Evolutionary conservation across 2,888 invertebrate genomes (phyloP).

Genomic region (Achlya flavicornis): DNA sequence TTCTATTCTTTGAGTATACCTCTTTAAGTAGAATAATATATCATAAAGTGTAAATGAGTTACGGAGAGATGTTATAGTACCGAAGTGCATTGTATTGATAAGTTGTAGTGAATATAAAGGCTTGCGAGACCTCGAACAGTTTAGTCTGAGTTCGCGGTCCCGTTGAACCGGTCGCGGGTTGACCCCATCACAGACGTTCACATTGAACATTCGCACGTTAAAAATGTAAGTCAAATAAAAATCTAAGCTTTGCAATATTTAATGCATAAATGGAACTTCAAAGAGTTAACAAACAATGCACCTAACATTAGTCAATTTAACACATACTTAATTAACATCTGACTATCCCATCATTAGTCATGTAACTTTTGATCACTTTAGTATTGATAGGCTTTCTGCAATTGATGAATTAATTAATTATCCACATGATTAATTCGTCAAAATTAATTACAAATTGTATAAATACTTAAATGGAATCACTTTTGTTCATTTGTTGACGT

Average conservation of each 20-base stretch:
- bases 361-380: too few species aligned
- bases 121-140: conserved; percentile 67
- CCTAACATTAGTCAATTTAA: too few species aligned
- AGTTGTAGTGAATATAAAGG: conserved; percentile 70
- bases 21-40: too few species aligned
- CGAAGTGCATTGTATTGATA: conserved; percentile 36
- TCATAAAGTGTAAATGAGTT: not conserved
- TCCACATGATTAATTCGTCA: too few species aligned
- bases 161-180: conserved; percentile 67
- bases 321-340: too few species aligned
- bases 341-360: too few species aligned
- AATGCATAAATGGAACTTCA: not conserved
- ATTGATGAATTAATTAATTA: too few species aligned
- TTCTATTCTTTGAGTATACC: too few species aligned
- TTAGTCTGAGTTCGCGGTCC: conserved; percentile 70
- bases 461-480: not conserved
- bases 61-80: conserved; percentile 21
- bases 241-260: not conserved
- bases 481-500: not conserved
- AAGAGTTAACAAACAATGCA: not conserved
- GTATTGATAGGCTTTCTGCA: too few species aligned
- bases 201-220: conserved; percentile 29
- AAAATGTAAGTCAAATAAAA: conserved; percentile 55
- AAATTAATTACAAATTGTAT: not conserved
- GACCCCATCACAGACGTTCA: conserved; percentile 39